These are phyloP conservation scores for Gyps fulvus DNA, from an alignment of 2,113 vertebrate genomes.

Conservation along the genomic window DNA sequence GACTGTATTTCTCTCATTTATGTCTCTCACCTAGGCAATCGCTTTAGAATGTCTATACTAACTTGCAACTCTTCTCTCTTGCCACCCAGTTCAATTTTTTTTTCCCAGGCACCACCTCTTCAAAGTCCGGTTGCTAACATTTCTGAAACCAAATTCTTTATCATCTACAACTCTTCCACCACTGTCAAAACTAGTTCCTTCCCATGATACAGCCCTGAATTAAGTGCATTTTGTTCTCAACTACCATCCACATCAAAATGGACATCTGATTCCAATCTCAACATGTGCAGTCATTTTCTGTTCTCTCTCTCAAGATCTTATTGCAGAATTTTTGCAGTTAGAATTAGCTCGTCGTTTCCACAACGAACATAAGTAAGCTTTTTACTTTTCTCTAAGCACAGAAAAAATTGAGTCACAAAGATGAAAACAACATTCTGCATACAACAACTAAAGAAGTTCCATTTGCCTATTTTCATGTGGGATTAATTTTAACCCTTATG, in stretches of 20 bases:
- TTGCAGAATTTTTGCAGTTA: not conserved
- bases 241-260: not conserved
- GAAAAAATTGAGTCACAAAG: not conserved
- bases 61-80: not conserved
- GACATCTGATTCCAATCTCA: not conserved
- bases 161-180: not conserved
- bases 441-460: not conserved
- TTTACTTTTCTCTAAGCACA: not conserved
- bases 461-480: not conserved
- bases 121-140: not conserved
- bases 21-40: not conserved
- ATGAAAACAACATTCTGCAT: not conserved
- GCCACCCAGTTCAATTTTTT: too few relatives aligned
- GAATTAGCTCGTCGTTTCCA: not conserved
- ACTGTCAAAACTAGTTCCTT: not conserved
- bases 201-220: not conserved
- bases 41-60: not conserved
- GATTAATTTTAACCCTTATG: not conserved
- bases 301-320: not conserved
- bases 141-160: not conserved
- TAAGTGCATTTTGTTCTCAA: not conserved
- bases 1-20: not conserved
- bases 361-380: not conserved
- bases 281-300: not conserved
- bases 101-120: not conserved